Evolutionary conservation across 2,888 invertebrate species (phyloP), one percentile per base, ranked within the genome.

Genomic region (Mythimna ferrago): DNA sequence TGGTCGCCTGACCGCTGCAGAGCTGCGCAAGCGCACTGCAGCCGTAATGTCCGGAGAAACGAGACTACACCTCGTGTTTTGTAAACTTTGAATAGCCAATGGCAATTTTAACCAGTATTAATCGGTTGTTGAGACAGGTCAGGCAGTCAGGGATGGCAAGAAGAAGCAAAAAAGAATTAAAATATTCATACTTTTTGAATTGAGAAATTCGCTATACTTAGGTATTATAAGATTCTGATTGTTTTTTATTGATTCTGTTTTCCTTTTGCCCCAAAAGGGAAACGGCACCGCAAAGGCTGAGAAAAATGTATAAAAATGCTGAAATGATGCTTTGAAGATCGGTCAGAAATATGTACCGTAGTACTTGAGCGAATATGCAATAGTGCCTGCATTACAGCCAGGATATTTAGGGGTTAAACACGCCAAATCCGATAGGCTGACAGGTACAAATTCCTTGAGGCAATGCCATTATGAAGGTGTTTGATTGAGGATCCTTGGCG

Each of bases 61-160:
- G 74, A 80, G 81, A 90, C 84, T 86, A 89, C 75, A 89, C 84
- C 89, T 90, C 85, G 81, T 93, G 87, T 93, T 93, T 90, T 90
- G 88, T 90, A 93, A 93, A 93, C 92, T 85, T 77, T 76, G 51
- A 76, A 73, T 79, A 77, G 77, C 78, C 76, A 71, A 69, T 82
- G 70, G 81, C 83, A 84, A 87, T 82, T 85, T 65, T 54, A 82
- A 87, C 91, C 79, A 84, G 90, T 86, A 88, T 66, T 54, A 79
- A 84, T 88, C 67, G 83, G 89, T 56, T 88, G 11, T 84, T 83
- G 48, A 61, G 80, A 79, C 80, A 86, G 85, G 84, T 86, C 82
- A 72, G 71, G 32, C 60, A 41, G 7, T 60, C 71, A 91, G 85
- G 92, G 91, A 69, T 84, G 86, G 60, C 66, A 70, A 57, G 14